A percentile compares a stretch with the other conserved stretches of the same genome.
Evolutionary conservation across 2,113 vertebrate species (phyloP).

Genomic region (Condylura cristata): DNA sequence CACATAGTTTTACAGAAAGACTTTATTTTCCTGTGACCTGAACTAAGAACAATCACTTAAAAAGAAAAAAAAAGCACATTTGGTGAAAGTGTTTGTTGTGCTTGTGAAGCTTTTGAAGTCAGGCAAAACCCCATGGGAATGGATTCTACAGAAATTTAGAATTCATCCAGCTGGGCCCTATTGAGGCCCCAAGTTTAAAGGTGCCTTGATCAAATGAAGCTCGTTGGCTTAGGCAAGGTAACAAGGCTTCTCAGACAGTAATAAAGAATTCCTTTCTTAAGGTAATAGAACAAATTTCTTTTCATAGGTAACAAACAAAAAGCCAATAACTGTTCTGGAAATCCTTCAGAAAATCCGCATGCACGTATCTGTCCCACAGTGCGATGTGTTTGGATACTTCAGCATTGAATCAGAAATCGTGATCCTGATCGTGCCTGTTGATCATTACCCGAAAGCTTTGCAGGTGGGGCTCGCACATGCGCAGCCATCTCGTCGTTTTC

Average conservation of each 20-base stretch:
- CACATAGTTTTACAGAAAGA: neutral
- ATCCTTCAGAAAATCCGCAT: conserved; percentile 93
- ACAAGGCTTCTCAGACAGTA: neutral
- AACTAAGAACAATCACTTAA: neutral
- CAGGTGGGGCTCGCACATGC: conserved; percentile 86
- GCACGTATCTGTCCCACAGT: conserved; percentile 97
- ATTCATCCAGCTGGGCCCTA: neutral
- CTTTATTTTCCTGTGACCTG: neutral
- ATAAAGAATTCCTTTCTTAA: neutral
- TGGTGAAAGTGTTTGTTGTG: neutral
- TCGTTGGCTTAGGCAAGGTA: neutral
- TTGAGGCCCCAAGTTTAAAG: neutral
- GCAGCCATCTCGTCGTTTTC: neutral
- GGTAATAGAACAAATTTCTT: neutral
- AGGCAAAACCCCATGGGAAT: neutral
- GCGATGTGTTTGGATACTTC: conserved; percentile 97
- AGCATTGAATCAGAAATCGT: conserved; percentile 96
- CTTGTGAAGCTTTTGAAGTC: neutral
- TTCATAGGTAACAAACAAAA: conserved; percentile 91
- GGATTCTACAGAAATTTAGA: neutral
- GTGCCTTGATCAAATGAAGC: neutral
- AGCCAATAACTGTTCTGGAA: conserved; percentile 93
- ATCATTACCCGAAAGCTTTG: conserved; percentile 93
- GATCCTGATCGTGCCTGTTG: conserved; percentile 95
- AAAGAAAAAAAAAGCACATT: neutral